A percentile compares a stretch with the other conserved stretches of the same genome.
Evolutionary conservation across 2,888 invertebrate genomes (phyloP).

Genomic region (Agrotis ipsilon): DNA sequence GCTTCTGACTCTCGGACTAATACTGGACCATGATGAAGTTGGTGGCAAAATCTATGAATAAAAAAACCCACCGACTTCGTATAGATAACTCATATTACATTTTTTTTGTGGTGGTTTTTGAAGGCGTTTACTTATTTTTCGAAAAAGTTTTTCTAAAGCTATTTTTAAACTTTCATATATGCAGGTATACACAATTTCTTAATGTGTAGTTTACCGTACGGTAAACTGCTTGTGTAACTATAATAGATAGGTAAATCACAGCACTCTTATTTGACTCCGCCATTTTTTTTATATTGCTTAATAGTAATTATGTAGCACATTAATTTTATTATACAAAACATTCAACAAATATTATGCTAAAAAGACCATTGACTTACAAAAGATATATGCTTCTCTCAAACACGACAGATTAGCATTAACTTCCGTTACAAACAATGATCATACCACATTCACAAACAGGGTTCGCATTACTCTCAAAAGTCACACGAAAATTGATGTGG

Average conservation of each 20-base stretch:
- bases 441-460: constrained; percentile 30
- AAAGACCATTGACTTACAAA: neutral
- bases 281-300: too few species aligned
- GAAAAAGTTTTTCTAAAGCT: neutral
- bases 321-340: too few species aligned
- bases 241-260: neutral
- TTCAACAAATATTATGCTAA: neutral
- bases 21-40: too few species aligned
- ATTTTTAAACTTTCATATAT: too few species aligned
- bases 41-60: too few species aligned
- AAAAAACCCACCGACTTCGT: too few species aligned
- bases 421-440: constrained; percentile 40
- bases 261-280: neutral
- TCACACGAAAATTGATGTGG: constrained; percentile 71
- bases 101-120: too few species aligned
- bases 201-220: neutral
- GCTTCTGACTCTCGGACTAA: too few species aligned
- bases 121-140: too few species aligned
- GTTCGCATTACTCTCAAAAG: constrained; percentile 44
- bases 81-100: too few species aligned
- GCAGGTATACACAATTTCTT: too few species aligned
- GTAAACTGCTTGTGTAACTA: neutral
- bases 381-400: neutral
- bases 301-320: too few species aligned
- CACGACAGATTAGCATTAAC: constrained; percentile 25